phyloP scores from a whole-genome alignment of 2,797 vertebrate genomes.

The Forpus xanthops region DNA sequence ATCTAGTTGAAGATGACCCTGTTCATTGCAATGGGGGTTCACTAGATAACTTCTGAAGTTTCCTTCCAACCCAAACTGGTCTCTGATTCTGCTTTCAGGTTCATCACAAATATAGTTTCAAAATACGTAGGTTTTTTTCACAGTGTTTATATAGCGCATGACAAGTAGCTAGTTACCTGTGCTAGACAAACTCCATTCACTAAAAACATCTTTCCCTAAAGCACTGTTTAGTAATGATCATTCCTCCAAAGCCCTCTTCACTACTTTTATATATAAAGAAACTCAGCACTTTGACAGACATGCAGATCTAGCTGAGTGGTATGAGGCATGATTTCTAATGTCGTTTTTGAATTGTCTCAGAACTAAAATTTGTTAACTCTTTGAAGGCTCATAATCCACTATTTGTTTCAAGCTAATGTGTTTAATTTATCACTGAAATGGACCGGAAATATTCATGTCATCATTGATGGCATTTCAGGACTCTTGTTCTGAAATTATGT shows the following conservation, averaged over 20 bases:
- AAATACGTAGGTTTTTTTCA: neutral
- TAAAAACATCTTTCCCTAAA: neutral
- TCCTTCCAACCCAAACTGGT: neutral
- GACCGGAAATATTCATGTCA: neutral
- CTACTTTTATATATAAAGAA: neutral
- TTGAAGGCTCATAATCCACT: neutral
- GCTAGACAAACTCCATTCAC: neutral
- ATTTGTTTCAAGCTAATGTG: neutral
- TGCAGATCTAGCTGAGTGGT: neutral
- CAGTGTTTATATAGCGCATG: neutral
- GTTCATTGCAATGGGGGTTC: neutral
- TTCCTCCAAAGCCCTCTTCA: neutral
- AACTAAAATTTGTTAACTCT: neutral
- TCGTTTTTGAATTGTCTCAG: neutral
- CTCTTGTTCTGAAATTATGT: neutral
- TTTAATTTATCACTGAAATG: neutral
- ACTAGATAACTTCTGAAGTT: neutral
- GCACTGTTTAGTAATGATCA: neutral
- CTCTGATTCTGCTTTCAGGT: neutral
- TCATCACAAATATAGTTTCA: neutral
- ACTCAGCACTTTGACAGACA: neutral
- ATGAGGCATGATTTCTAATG: neutral
- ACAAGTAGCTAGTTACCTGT: neutral
- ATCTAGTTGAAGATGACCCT: neutral
- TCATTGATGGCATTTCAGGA: neutral